Percentiles rank a stretch among this genome's conserved stretches.
Conservation (phyloP, 1,140 invertebrate species). For the Maniola jurtina region DNA sequence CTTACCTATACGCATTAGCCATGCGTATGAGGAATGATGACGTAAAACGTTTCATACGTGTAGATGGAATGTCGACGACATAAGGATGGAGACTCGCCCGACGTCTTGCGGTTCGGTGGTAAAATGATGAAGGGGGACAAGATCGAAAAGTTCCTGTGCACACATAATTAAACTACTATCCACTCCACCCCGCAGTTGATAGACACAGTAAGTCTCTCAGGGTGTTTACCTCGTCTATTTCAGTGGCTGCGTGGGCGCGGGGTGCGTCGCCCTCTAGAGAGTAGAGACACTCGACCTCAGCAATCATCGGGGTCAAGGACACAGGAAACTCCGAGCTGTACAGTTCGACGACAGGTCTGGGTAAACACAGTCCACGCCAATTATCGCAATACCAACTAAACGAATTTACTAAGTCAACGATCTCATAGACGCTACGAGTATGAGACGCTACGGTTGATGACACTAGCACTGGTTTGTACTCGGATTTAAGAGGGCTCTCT, state of each 20-base stretch:
- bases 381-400: conserved; percentile 32
- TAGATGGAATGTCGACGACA: no score
- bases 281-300: conserved; percentile 46
- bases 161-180: no score
- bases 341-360: conserved; percentile 21
- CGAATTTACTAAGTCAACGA: conserved; percentile 29
- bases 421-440: conserved; percentile 15
- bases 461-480: background rate
- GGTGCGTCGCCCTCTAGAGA: conserved; percentile 57
- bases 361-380: conserved; percentile 28
- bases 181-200: no score
- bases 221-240: conserved; percentile 66
- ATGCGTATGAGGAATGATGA: no score
- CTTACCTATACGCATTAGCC: no score
- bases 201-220: conserved; percentile 7
- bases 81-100: no score
- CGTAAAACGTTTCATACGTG: no score
- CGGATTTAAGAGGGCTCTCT: no score
- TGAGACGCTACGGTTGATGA: conserved; percentile 9
- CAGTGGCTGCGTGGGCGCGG: conserved; percentile 53
- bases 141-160: no score
- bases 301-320: conserved; percentile 62
- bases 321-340: conserved; percentile 38
- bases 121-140: no score
- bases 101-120: no score